Conservation (phyloP, 2,113 vertebrate species). For the Columba janthina region DNA sequence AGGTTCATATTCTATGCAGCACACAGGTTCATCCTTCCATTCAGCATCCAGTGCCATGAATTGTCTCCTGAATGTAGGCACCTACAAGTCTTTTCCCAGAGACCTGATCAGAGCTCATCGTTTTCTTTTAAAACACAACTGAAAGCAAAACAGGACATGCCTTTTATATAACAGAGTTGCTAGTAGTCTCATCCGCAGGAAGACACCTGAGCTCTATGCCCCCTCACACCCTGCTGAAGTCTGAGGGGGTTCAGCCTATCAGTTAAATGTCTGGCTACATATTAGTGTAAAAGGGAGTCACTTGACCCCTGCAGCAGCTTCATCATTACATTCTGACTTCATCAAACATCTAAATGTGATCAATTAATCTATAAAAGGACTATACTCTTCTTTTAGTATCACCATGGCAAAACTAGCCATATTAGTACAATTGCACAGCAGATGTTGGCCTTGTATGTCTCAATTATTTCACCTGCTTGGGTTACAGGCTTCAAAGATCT, state of each 20-base stretch:
- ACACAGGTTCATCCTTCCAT: background rate
- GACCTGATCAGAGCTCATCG: background rate
- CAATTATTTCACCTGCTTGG: slow-evolving; percentile 60
- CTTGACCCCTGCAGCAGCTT: slow-evolving; percentile 18
- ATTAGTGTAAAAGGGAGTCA: background rate
- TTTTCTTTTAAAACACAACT: background rate
- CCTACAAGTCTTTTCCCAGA: background rate
- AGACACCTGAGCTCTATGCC: background rate
- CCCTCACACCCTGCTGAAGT: background rate
- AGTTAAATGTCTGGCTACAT: background rate
- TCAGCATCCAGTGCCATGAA: background rate
- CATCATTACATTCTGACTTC: slow-evolving; percentile 5
- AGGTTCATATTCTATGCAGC: background rate
- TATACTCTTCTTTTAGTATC: slow-evolving; percentile 28
- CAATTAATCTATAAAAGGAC: slow-evolving; percentile 23
- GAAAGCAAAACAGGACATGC: background rate
- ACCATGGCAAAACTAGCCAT: slow-evolving; percentile 41
- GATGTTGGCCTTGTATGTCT: slow-evolving; percentile 11
- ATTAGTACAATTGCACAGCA: slow-evolving; percentile 8
- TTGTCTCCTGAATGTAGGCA: background rate
- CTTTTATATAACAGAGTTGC: background rate
- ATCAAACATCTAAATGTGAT: slow-evolving; percentile 9
- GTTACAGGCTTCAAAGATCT: background rate
- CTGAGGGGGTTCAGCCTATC: background rate
- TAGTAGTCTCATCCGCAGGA: background rate